Percentiles rank a stretch among this genome's conserved stretches.
Conservation (phyloP, 1,140 invertebrate genomes). For the Pogonognathellus flavescens region DNA sequence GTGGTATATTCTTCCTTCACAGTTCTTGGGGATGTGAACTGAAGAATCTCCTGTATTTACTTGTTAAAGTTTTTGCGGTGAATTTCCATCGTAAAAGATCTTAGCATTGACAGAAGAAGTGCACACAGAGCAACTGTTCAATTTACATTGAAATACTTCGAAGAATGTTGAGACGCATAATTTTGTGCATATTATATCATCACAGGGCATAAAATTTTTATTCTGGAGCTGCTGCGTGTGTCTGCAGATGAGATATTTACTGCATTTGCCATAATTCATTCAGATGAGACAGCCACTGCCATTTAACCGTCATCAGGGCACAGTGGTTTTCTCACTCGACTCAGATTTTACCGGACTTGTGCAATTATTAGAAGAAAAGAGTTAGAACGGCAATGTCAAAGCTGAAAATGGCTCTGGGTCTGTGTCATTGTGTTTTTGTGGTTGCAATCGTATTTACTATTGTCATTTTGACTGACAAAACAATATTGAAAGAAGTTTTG, state of each 20-base stretch:
- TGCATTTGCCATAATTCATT: constrained; percentile 13
- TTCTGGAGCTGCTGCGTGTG: too few relatives aligned
- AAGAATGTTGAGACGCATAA: too few relatives aligned
- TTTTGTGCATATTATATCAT: too few relatives aligned
- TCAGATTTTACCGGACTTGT: neutral
- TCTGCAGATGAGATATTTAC: neutral
- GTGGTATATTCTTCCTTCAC: neutral
- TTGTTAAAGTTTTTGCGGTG: neutral
- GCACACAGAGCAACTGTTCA: too few relatives aligned
- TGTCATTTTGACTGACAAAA: constrained; percentile 30
- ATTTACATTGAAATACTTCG: too few relatives aligned
- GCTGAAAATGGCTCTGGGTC: constrained; percentile 27
- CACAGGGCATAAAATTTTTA: too few relatives aligned
- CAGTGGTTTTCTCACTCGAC: neutral
- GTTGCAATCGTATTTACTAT: neutral
- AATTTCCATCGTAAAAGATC: neutral
- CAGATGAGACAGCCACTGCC: constrained; percentile 18
- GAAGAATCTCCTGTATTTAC: neutral
- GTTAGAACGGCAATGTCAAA: neutral
- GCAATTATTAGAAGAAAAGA: neutral
- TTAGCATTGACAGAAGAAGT: too few relatives aligned
- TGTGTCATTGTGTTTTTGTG: constrained; percentile 32
- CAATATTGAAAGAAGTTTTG: constrained; percentile 5
- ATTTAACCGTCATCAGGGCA: constrained; percentile 13
- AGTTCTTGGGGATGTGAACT: neutral